These are phyloP conservation scores for Hedychridium roseum DNA, from an alignment of 2,888 invertebrate species.

Conservation along the genomic window DNA sequence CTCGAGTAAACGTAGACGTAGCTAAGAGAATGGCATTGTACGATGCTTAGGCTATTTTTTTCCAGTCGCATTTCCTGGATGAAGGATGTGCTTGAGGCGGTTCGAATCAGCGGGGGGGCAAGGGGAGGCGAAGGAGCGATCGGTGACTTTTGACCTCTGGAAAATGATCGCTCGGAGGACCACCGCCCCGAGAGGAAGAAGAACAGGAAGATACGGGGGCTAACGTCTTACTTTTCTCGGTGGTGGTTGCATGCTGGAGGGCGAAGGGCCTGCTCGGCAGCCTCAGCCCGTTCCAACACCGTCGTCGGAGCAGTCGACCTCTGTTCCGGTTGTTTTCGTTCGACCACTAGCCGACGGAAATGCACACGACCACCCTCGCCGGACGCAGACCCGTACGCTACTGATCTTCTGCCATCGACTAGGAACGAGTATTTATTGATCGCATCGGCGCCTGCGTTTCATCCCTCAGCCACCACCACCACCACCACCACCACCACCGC, in stretches of 20 bases:
- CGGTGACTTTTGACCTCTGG: no score
- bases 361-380: constrained; percentile 42
- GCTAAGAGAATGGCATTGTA: no score
- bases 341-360: constrained; percentile 30
- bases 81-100: no score
- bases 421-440: constrained; percentile 58
- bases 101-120: no score
- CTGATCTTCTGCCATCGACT: constrained; percentile 58
- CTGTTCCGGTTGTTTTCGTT: constrained; percentile 36
- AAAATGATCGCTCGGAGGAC: background rate
- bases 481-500: constrained; percentile 5
- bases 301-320: constrained; percentile 9
- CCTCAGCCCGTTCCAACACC: constrained; percentile 43
- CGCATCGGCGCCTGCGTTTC: constrained; percentile 57
- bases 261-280: constrained; percentile 51
- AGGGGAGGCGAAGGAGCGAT: no score
- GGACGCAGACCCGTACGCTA: constrained; percentile 57
- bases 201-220: background rate
- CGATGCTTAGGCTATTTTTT: no score
- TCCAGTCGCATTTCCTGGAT: no score
- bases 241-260: constrained; percentile 79
- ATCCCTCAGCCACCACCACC: constrained; percentile 3
- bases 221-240: constrained; percentile 86
- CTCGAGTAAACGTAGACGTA: no score
- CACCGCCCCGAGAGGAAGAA: background rate